Conservation (phyloP, 2,797 vertebrate genomes). For the Acanthiza pusilla region DNA sequence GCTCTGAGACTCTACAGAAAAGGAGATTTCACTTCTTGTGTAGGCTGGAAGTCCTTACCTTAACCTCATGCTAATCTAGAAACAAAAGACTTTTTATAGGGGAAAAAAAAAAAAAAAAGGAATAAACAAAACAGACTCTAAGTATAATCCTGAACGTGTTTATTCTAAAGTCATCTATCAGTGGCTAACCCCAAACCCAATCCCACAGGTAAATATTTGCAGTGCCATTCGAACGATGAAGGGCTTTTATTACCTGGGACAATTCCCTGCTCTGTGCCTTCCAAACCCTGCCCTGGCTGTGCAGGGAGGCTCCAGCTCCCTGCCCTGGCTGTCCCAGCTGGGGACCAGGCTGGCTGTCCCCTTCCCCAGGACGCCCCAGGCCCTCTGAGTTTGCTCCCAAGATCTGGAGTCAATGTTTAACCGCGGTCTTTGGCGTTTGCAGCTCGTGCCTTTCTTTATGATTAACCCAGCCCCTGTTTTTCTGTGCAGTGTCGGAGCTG, state of each 20-base stretch:
- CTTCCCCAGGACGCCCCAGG: conserved; percentile 59
- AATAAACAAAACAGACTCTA: neutral
- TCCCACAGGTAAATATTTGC: conserved; percentile 53
- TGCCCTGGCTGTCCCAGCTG: neutral
- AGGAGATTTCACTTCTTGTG: neutral
- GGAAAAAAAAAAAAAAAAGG: neutral
- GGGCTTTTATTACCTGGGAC: conserved; percentile 16
- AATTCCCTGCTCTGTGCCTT: conserved; percentile 27
- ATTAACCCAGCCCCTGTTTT: conserved; percentile 68
- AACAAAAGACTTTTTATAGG: neutral
- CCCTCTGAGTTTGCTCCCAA: conserved; percentile 49
- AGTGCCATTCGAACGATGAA: conserved; percentile 10
- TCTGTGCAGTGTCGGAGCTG: conserved; percentile 34
- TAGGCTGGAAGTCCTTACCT: neutral
- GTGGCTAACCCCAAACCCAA: neutral
- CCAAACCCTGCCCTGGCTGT: neutral
- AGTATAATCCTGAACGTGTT: neutral
- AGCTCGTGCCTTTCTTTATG: conserved; percentile 57
- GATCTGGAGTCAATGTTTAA: conserved; percentile 75
- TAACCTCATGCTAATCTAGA: neutral
- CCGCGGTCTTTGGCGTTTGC: conserved; percentile 40
- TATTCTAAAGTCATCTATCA: neutral
- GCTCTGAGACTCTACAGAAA: neutral
- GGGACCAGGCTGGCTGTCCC: neutral
- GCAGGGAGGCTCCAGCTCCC: neutral